Percentiles rank a stretch among this genome's conserved stretches.
phyloP scores from a whole-genome alignment of 1,140 invertebrate species.

The Papilio aristodemus region DNA sequence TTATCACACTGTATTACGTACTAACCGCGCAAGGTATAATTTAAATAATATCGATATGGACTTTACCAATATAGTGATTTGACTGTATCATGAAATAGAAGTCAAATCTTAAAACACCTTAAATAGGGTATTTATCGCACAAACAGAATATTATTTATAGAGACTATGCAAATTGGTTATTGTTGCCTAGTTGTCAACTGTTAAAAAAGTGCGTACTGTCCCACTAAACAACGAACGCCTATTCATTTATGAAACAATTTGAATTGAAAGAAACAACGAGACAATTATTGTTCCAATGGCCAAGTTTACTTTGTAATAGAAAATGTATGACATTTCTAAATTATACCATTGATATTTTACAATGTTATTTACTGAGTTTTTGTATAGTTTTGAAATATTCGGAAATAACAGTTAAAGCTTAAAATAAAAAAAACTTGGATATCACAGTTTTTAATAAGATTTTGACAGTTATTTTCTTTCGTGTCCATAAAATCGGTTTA shows the following conservation, averaged over 20 bases:
- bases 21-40: neutral
- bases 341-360: too few relatives aligned
- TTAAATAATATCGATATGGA: neutral
- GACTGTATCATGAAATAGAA: neutral
- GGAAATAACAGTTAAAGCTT: too few relatives aligned
- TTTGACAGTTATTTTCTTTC: too few relatives aligned
- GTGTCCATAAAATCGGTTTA: too few relatives aligned
- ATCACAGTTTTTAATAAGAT: too few relatives aligned
- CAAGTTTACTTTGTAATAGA: neutral
- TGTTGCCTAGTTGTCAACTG: slow-evolving; percentile 1
- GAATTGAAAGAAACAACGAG: slow-evolving; percentile 3
- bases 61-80: too few relatives aligned
- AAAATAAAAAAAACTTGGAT: too few relatives aligned
- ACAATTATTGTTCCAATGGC: slow-evolving; percentile 2
- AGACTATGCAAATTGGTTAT: neutral
- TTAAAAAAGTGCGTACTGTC: neutral
- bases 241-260: slow-evolving; percentile 28
- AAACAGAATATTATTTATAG: neutral
- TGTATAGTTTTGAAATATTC: too few relatives aligned
- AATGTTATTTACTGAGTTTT: too few relatives aligned
- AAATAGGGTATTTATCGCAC: neutral
- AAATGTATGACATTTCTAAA: neutral
- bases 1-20: slow-evolving; percentile 12
- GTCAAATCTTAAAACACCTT: neutral
- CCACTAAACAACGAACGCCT: slow-evolving; percentile 15